Conservation (phyloP, 2,797 vertebrate species). For the Sphaeramia orbicularis region DNA sequence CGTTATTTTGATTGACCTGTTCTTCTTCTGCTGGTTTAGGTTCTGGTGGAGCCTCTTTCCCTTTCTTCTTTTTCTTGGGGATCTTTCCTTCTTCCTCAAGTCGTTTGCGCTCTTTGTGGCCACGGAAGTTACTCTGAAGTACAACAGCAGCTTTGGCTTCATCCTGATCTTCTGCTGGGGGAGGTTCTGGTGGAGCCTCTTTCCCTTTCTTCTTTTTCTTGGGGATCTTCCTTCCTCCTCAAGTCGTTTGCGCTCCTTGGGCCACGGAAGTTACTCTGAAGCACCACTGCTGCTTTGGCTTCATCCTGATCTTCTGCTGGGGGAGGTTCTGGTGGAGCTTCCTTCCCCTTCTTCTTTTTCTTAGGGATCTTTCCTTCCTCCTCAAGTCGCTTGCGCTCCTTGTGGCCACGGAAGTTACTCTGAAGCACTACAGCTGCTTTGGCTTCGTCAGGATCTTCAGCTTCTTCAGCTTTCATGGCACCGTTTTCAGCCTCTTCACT, state of each 20-base stretch:
- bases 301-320: constrained; percentile 55
- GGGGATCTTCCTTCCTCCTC: constrained; percentile 80
- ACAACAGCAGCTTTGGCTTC: constrained; percentile 77
- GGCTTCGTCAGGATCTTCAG: constrained; percentile 61
- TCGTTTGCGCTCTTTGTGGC: constrained; percentile 78
- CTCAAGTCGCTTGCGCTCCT: constrained; percentile 78
- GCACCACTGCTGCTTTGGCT: constrained; percentile 74
- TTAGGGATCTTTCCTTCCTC: constrained; percentile 79
- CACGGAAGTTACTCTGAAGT: constrained; percentile 82
- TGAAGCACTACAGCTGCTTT: constrained; percentile 80
- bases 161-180: constrained; percentile 40
- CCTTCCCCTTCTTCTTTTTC: constrained; percentile 61
- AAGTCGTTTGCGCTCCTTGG: constrained; percentile 78
- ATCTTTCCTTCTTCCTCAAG: constrained; percentile 81
- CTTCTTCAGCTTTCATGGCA: constrained; percentile 10
- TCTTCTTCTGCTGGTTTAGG: constrained; percentile 29
- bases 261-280: constrained; percentile 83
- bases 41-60: constrained; percentile 6
- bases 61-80: constrained; percentile 67
- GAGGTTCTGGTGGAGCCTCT: constrained; percentile 9
- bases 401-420: constrained; percentile 80
- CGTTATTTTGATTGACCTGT: constrained; percentile 8
- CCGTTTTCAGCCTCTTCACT: constrained; percentile 4
- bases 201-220: constrained; percentile 65
- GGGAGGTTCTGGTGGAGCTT: constrained; percentile 13